A percentile compares a stretch with the other conserved stretches of the same genome.
Conservation (phyloP, 2,113 vertebrate species). For the Halichoeres trimaculatus region DNA sequence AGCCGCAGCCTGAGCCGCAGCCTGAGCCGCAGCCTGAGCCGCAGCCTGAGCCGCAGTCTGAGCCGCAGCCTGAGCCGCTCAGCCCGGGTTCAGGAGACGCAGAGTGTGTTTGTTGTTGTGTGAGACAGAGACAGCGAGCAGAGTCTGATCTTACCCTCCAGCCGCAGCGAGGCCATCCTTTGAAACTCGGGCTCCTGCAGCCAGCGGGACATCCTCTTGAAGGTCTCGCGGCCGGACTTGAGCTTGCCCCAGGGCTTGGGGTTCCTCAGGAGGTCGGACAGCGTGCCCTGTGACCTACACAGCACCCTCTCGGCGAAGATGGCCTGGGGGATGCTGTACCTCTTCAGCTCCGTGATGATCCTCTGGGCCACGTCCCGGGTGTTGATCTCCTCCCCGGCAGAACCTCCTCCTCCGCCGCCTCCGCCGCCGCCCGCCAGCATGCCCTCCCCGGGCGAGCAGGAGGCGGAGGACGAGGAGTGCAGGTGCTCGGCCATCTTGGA, state of each 20-base stretch:
- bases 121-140: slow-evolving; percentile 54
- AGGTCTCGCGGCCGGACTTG: slow-evolving; percentile 90
- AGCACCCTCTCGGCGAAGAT: slow-evolving; percentile 89
- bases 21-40: slow-evolving; percentile 72
- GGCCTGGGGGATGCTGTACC: slow-evolving; percentile 90
- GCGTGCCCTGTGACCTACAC: slow-evolving; percentile 88
- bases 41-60: slow-evolving; percentile 71
- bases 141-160: slow-evolving; percentile 86
- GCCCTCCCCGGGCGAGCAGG: slow-evolving; percentile 77
- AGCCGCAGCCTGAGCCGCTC: slow-evolving; percentile 70
- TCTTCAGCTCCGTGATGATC: slow-evolving; percentile 88
- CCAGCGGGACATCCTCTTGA: slow-evolving; percentile 90
- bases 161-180: slow-evolving; percentile 88
- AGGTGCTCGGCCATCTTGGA: slow-evolving; percentile 81
- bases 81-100: too few species aligned
- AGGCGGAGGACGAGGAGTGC: slow-evolving; percentile 71
- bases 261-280: slow-evolving; percentile 89
- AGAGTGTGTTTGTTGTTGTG: slow-evolving; percentile 51
- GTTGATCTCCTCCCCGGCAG: slow-evolving; percentile 85
- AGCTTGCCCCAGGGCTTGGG: slow-evolving; percentile 91
- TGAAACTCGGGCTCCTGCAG: slow-evolving; percentile 90
- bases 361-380: slow-evolving; percentile 89
- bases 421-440: slow-evolving; percentile 70
- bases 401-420: slow-evolving; percentile 12
- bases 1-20: slow-evolving; percentile 68